Percentiles rank a stretch among this genome's conserved stretches.
These are phyloP conservation scores for Halesus radiatus DNA, from an alignment of 1,140 invertebrate species.

Conservation along the genomic window DNA sequence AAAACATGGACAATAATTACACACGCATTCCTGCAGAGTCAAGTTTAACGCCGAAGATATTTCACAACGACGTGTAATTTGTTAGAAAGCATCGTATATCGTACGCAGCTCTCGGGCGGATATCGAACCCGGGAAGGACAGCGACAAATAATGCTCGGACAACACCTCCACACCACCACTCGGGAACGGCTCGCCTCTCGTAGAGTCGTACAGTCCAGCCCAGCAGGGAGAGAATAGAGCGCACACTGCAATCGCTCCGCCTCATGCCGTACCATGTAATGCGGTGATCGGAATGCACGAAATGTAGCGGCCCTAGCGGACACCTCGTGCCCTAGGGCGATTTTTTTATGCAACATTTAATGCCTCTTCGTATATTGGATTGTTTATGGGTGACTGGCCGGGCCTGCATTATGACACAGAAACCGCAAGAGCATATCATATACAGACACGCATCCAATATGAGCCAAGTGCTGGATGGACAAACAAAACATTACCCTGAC, in stretches of 20 bases:
- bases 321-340: conserved; percentile 25
- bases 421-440: conserved; percentile 40
- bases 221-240: too few relatives aligned
- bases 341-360: conserved; percentile 37
- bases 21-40: conserved; percentile 24
- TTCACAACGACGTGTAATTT: conserved; percentile 42
- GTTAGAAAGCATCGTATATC: conserved; percentile 6
- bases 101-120: neutral
- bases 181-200: too few relatives aligned
- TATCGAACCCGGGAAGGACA: neutral
- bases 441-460: conserved; percentile 35
- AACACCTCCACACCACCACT: too few relatives aligned
- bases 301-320: conserved; percentile 20
- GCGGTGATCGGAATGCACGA: conserved; percentile 27
- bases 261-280: neutral
- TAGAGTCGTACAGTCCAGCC: too few relatives aligned
- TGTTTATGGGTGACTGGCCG: conserved; percentile 32
- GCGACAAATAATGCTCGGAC: neutral
- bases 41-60: conserved; percentile 37
- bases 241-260: too few relatives aligned
- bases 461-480: conserved; percentile 23
- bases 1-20: conserved; percentile 43
- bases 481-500: conserved; percentile 29
- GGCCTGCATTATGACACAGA: conserved; percentile 35
- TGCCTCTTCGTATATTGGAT: conserved; percentile 24